Base-by-base conservation (phyloP, 92 coral and sea anemone genomes). In the Porites lobata region DNA sequence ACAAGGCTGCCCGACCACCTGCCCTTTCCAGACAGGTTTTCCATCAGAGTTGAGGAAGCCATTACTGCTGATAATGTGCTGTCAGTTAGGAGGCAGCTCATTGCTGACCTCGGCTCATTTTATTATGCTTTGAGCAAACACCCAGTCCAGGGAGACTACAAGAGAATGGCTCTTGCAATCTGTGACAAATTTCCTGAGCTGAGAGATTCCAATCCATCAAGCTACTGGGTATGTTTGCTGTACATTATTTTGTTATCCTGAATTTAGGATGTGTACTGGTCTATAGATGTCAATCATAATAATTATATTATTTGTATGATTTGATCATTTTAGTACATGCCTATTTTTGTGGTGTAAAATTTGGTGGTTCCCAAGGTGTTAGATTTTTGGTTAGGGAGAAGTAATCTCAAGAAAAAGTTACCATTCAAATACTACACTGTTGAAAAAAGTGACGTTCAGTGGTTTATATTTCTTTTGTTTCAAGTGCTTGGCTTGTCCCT, bases 141-240 rank as follows among this genome's bases (percentile, higher is more conserved):
- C 71, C 89, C 92, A 22, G 22, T 56, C 57, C 92, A 90, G 77
- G 89, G 92, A 58, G 92, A 83, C 82, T 84, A 84, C 70, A 75
- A 79, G 65, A 38, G 92, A 29, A 82, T 88, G 69, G 88, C 83
- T 17, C 69, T 88, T 11, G 75, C 61, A 24, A 53, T 65, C 71
- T 89, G 92, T 71, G 65, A 62, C 67, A 83, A 22, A 65, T 89
- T 89, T 51, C 89, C 92, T 8, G 89, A 75, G 50, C 77, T 89
- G 58, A 77, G 80, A 59, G 92, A 83, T 52, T 63, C 76, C 14
- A 67, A 69, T 84, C 85, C 82, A 51, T 59, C 83, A 56, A 89
- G 80, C 20, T 89, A 81, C 50, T 83, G 68, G 77, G 88, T 80
- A 87, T 79, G 76, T 70, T 19, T 47, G 26, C 26, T 24, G 26